A percentile compares a stretch with the other conserved stretches of the same genome.
Conservation (phyloP, 1,140 invertebrate species). For the Pygmarrhopalites habei region DNA sequence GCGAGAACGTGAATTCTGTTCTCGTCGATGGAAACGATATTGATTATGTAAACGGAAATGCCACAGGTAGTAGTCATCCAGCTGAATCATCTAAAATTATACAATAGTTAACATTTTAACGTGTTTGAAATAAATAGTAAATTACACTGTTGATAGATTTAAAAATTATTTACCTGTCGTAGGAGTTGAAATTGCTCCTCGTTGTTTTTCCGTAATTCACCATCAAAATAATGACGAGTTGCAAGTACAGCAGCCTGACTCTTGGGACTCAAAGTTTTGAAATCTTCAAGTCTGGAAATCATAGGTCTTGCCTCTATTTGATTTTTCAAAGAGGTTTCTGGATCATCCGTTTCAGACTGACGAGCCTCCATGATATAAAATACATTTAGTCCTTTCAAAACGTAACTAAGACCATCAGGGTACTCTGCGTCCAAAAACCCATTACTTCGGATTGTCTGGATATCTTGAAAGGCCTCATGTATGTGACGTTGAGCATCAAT, state of each 20-base stretch:
- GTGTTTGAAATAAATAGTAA: too few species aligned
- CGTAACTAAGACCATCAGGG: background rate
- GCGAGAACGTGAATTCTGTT: background rate
- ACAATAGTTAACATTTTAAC: too few species aligned
- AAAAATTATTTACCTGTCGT: background rate
- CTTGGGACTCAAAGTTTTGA: background rate
- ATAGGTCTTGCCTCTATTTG: too few species aligned
- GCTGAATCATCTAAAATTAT: constrained; percentile 2
- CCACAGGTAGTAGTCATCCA: constrained; percentile 13
- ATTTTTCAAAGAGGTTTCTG: background rate
- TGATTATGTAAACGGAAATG: constrained; percentile 3
- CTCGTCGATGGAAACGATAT: background rate
- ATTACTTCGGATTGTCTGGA: background rate
- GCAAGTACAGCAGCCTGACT: background rate
- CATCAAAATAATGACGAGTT: background rate
- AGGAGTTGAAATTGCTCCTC: background rate
- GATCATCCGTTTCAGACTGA: background rate
- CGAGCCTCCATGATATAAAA: background rate
- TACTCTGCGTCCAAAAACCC: background rate
- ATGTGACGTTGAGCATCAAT: background rate
- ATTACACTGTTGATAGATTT: too few species aligned
- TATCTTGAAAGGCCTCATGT: background rate
- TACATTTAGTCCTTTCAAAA: background rate
- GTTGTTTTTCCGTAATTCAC: background rate
- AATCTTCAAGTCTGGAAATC: constrained; percentile 5